These are phyloP conservation scores for Patiria miniata DNA, from an alignment of 35 echinoderm and acorn worm genomes.

Conservation along the genomic window DNA sequence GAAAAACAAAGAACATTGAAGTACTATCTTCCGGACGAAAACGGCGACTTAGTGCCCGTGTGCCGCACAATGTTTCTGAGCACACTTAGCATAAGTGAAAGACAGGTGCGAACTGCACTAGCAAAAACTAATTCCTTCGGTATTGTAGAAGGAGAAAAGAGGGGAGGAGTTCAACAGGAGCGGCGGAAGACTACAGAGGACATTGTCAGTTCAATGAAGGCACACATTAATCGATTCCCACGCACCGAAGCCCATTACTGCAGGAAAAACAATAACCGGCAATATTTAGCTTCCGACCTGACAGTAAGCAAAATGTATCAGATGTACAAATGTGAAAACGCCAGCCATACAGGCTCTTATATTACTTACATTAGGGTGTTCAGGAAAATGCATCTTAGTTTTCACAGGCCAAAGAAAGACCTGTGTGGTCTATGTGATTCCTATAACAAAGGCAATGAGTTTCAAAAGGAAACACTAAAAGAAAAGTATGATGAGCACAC, in stretches of 20 bases:
- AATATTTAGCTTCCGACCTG: constrained; percentile 20
- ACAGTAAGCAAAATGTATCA: background rate
- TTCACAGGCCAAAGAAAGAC: constrained; percentile 32
- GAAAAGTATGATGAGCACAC: background rate
- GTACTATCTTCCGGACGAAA: too few relatives aligned
- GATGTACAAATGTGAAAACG: background rate
- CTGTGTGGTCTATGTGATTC: constrained; percentile 17
- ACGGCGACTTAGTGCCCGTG: too few relatives aligned
- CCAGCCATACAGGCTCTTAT: background rate
- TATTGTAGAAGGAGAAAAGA: too few relatives aligned
- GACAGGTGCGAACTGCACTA: too few relatives aligned
- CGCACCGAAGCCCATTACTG: constrained; percentile 19
- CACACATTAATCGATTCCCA: constrained; percentile 25
- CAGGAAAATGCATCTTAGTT: background rate
- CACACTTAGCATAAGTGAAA: too few relatives aligned
- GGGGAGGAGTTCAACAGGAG: too few relatives aligned
- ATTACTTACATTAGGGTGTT: background rate
- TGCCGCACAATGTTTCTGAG: too few relatives aligned
- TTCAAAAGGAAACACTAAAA: background rate
- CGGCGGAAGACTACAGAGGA: too few relatives aligned
- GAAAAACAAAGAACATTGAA: too few relatives aligned
- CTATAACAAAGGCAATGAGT: background rate
- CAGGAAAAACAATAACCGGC: background rate
- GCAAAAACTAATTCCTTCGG: too few relatives aligned
- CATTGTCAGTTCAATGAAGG: background rate